Evolutionary conservation across 2,797 vertebrate genomes (phyloP), one percentile per base, ranked within the genome.

Genomic region (Synanceia verrucosa): DNA sequence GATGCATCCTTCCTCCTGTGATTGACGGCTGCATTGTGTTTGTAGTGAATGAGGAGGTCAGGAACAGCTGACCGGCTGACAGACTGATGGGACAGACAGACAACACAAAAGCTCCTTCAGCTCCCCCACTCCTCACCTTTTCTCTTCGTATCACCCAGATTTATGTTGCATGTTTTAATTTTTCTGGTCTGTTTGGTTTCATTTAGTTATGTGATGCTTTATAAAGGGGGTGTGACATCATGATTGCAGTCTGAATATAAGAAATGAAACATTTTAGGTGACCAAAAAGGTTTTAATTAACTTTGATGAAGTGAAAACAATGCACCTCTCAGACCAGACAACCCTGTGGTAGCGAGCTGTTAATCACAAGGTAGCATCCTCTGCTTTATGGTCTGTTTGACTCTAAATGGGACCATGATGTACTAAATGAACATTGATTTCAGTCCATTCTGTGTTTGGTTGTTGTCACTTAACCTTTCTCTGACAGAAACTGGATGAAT

Each of bases 401-500:
- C n/a, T n/a, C n/a, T n/a, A n/a, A n/a, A n/a, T n/a, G n/a, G n/a
- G n/a, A n/a, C n/a, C n/a, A n/a, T n/a, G n/a, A n/a, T n/a, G n/a
- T n/a, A n/a, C n/a, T n/a, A n/a, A n/a, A n/a, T n/a, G n/a, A n/a
- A n/a, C n/a, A n/a, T n/a, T n/a, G n/a, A 19, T 1, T 18, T 19
- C 5, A 37, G 7, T 50, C 51, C 1, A 24, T 33, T 50, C 31
- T 23, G 26, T 48, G n/a, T 65, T 72, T 46, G 10, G 41, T 64
- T 37, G 46, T 72, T 37, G 58, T 52, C 28, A 9, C 80, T 90
- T 88, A 81, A 91, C 83, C 3, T 16, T 46, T 39, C 29, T 52
- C 69, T 79, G 89, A 61, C 90, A 99, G 98, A 94, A 99, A 99
- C 78, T 99, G 97, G 97, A 99, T 99, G 98, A 99, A 99, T 81